Evolutionary conservation across 2,113 vertebrate species (phyloP).

Genomic region (Petroica traversi): DNA sequence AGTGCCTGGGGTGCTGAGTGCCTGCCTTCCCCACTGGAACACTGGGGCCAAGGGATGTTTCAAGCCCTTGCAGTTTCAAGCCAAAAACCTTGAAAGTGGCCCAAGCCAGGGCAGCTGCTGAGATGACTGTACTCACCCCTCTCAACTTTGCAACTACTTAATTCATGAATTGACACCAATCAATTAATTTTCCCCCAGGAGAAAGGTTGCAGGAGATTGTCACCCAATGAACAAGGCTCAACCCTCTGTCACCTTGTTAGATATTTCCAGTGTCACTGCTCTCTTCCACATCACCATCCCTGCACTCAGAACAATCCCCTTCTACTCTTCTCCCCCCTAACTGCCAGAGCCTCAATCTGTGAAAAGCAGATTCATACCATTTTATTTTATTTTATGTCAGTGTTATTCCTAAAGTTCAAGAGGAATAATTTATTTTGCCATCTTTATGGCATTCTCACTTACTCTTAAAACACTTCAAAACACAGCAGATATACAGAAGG

Average conservation of each 20-base stretch:
- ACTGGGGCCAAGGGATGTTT: neutral
- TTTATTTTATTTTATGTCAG: slow-evolving; percentile 2
- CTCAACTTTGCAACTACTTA: neutral
- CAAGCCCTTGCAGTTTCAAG: neutral
- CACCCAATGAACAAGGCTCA: neutral
- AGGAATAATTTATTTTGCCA: slow-evolving; percentile 1
- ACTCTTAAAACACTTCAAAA: slow-evolving; percentile 5
- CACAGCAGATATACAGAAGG: neutral
- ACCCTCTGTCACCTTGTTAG: rapidly evolving
- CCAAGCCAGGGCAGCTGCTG: neutral
- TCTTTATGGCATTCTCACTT: neutral
- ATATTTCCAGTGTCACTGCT: neutral
- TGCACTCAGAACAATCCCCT: neutral
- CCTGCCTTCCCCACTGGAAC: neutral
- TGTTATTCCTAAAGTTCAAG: neutral
- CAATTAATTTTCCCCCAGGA: neutral
- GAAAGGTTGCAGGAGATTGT: neutral
- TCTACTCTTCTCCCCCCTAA: neutral
- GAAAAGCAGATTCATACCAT: neutral
- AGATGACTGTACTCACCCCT: neutral
- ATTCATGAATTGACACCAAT: neutral
- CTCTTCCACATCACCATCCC: rapidly evolving
- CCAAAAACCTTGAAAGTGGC: neutral
- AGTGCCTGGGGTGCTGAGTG: neutral
- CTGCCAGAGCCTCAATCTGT: neutral